Evolutionary conservation across 2,888 invertebrate species (phyloP), one percentile per base, ranked within the genome.

Genomic region (Paralinhomoeus sp.): DNA sequence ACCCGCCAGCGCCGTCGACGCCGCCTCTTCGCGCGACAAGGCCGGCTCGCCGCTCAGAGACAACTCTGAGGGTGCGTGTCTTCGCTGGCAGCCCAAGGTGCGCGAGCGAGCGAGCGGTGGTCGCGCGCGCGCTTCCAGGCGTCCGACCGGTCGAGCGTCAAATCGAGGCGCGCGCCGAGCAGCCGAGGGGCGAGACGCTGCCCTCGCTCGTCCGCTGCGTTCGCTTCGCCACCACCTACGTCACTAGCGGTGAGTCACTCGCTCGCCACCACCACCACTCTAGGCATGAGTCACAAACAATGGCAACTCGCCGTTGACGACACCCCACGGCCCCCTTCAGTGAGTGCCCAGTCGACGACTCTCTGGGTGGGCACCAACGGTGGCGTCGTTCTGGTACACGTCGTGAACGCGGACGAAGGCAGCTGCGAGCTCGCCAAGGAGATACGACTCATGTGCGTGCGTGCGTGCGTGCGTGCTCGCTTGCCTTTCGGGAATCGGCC

Each of bases 301-400:
- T n/a, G n/a, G n/a, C n/a, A n/a, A n/a, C n/a, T n/a, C n/a, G n/a
- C n/a, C n/a, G n/a, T n/a, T n/a, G n/a, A n/a, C n/a, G n/a, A n/a
- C n/a, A n/a, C n/a, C n/a, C n/a, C n/a, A n/a, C n/a, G n/a, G n/a
- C n/a, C n/a, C n/a, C n/a, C n/a, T n/a, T n/a, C 66, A 82, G 82
- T 77, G 64, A 80, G 81, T 71, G 77, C 74, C 54, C 78, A 79
- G 39, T 76, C 77, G 37, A 79, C 85, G 15, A 87, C 89, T 1
- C 66, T 93, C 47, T 91, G 89, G 89, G 85, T 84, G 42, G 91
- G 89, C 35, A 91, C 91, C 37, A 89, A 89, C 66, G 80, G 82
- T 57, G 93, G 91, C 42, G 80, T 83, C 3, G 82, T 97, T 17
- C 87, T 78, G 61, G 81, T 89, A 34, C 87, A 85, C 72, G 73